These are phyloP conservation scores for Andrena fulva DNA, from an alignment of 2,888 invertebrate genomes.

Conservation along the genomic window DNA sequence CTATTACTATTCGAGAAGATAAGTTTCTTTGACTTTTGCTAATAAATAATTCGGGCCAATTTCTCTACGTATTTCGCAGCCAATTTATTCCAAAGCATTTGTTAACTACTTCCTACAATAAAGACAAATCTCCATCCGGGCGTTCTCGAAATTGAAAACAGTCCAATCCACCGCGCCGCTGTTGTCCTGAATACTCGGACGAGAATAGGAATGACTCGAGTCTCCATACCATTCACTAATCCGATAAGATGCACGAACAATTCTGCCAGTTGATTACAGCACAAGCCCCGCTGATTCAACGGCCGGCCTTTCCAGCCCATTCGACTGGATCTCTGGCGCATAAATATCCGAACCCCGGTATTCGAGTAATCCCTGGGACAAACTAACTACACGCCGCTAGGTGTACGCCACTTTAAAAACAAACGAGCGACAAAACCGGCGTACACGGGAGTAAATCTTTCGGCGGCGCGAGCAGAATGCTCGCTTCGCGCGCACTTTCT, in stretches of 20 bases:
- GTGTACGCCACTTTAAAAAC: constrained; percentile 40
- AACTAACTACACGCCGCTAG: constrained; percentile 25
- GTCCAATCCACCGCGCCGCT: background rate
- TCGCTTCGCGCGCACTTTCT: constrained; percentile 64
- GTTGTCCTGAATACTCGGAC: background rate
- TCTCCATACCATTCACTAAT: constrained; percentile 37
- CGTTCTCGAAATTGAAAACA: background rate
- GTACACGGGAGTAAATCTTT: constrained; percentile 41
- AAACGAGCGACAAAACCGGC: constrained; percentile 43
- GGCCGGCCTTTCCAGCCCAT: constrained; percentile 16
- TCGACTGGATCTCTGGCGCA: constrained; percentile 25
- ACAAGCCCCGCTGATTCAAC: constrained; percentile 43
- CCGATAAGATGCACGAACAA: constrained; percentile 46
- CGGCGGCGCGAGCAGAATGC: constrained; percentile 38
- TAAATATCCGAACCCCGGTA: constrained; percentile 38
- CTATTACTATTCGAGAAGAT: too few relatives aligned
- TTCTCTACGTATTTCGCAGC: too few relatives aligned
- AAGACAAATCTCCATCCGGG: background rate
- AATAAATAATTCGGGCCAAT: too few relatives aligned
- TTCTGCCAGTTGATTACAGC: constrained; percentile 30
- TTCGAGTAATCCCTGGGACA: constrained; percentile 33
- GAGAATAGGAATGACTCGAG: constrained; percentile 8
- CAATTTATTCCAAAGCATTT: too few relatives aligned
- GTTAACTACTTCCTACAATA: too few relatives aligned
- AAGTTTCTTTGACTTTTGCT: too few relatives aligned